Conservation (phyloP, 2,113 vertebrate genomes). For the Willisornis vidua region DNA sequence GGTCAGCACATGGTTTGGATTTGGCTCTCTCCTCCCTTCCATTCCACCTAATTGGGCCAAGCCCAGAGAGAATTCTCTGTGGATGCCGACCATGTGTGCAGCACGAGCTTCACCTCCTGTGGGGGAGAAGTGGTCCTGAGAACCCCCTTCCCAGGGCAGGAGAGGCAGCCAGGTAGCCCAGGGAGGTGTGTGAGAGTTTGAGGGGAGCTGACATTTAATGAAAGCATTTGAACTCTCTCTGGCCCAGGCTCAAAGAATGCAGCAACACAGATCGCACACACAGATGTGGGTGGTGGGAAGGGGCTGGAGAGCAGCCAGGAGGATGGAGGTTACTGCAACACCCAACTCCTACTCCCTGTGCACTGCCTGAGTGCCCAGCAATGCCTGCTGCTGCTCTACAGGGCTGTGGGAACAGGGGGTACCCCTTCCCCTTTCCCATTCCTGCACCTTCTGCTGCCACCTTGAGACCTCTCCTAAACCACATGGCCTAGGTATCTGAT, state of each 20-base stretch:
- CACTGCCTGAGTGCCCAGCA: accelerated
- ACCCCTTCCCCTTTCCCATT: background rate
- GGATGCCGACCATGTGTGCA: background rate
- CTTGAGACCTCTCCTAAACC: background rate
- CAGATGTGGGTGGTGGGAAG: slow-evolving; percentile 11
- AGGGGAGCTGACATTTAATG: background rate
- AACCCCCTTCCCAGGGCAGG: background rate
- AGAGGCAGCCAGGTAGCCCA: background rate
- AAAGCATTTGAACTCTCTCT: background rate
- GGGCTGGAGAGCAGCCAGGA: background rate
- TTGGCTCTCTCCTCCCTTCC: slow-evolving; percentile 18
- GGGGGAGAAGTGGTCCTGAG: background rate
- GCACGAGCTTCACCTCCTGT: background rate
- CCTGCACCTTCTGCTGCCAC: background rate
- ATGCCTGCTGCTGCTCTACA: background rate
- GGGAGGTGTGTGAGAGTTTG: background rate
- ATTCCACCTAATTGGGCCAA: slow-evolving; percentile 17
- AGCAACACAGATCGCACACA: background rate
- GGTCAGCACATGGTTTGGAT: slow-evolving; percentile 66
- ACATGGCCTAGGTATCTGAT: accelerated
- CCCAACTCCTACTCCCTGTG: background rate
- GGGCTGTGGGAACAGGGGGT: background rate
- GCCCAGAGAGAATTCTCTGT: background rate
- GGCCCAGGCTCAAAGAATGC: slow-evolving; percentile 33
- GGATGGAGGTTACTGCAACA: background rate